Percentiles rank a stretch among this genome's conserved stretches.
Conservation (phyloP, 1,140 invertebrate genomes). For the Cecropterus lyciades region DNA sequence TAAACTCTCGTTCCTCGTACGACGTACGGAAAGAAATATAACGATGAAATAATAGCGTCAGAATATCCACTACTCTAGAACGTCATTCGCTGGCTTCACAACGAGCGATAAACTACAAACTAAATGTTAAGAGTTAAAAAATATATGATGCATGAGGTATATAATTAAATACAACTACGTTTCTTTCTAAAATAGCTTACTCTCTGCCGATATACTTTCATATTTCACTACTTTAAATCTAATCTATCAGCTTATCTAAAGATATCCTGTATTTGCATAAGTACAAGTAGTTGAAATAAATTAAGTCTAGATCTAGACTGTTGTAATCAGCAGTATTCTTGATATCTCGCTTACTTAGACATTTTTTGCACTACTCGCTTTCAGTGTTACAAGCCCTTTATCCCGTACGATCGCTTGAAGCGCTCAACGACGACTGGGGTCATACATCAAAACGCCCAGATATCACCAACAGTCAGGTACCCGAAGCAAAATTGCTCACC, state of each 20-base stretch:
- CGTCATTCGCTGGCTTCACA: neutral
- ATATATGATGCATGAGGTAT: too few species aligned
- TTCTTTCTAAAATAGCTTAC: too few species aligned
- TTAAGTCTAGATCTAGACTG: too few species aligned
- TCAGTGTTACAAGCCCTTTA: neutral
- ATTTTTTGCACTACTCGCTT: neutral
- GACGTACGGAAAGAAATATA: slow-evolving; percentile 21
- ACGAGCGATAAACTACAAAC: too few species aligned
- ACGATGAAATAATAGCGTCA: slow-evolving; percentile 20
- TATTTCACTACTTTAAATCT: too few species aligned
- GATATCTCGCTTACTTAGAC: neutral
- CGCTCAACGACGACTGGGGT: slow-evolving; percentile 18
- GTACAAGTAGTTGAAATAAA: too few species aligned
- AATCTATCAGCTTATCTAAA: too few species aligned
- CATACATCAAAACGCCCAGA: slow-evolving; percentile 43
- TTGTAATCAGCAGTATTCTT: too few species aligned
- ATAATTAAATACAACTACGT: too few species aligned
- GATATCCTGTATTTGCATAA: too few species aligned
- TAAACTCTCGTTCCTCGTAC: slow-evolving; percentile 25
- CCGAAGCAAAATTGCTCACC: slow-evolving; percentile 23
- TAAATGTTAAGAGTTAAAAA: too few species aligned
- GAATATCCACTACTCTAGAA: slow-evolving; percentile 24
- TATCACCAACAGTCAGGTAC: slow-evolving; percentile 36
- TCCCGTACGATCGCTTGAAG: neutral
- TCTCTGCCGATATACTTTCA: too few species aligned